A percentile compares a stretch with the other conserved stretches of the same genome.
These are phyloP conservation scores for Scomber colias DNA, from an alignment of 2,113 vertebrate genomes.

Conservation along the genomic window DNA sequence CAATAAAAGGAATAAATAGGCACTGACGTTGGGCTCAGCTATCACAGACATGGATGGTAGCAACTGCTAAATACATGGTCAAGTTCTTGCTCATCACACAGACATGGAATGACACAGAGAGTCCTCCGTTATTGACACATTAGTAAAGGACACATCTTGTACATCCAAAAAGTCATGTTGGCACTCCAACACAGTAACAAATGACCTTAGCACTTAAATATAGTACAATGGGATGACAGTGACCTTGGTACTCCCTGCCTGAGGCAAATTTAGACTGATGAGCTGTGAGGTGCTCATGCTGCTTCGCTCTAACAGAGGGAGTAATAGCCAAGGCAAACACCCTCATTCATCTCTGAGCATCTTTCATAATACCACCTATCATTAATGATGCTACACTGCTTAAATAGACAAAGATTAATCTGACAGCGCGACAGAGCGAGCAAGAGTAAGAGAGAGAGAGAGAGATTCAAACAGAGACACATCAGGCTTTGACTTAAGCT, in stretches of 20 bases:
- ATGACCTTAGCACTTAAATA: slow-evolving; percentile 7
- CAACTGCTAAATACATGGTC: slow-evolving; percentile 36
- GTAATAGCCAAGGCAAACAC: slow-evolving; percentile 73
- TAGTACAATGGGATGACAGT: slow-evolving; percentile 31
- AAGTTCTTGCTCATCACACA: slow-evolving; percentile 6
- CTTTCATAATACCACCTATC: slow-evolving; percentile 57
- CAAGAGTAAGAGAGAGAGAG: not conserved
- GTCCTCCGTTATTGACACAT: slow-evolving; percentile 17
- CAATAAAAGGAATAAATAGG: slow-evolving; percentile 75
- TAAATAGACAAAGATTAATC: slow-evolving; percentile 69
- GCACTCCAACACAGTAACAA: not conserved
- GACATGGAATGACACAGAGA: slow-evolving; percentile 23
- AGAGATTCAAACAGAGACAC: no score
- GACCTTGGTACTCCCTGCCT: slow-evolving; percentile 65
- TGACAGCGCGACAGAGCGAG: slow-evolving; percentile 28
- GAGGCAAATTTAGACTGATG: slow-evolving; percentile 59
- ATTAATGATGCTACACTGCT: slow-evolving; percentile 53
- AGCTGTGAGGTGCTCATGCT: slow-evolving; percentile 52
- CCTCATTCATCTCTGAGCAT: slow-evolving; percentile 54
- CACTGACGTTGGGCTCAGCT: slow-evolving; percentile 51
- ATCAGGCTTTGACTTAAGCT: slow-evolving; percentile 10
- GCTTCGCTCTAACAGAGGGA: slow-evolving; percentile 77
- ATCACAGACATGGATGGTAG: slow-evolving; percentile 41
- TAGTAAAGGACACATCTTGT: slow-evolving; percentile 10
- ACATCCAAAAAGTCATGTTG: slow-evolving; percentile 16